Percentiles rank a stretch among this genome's conserved stretches.
Conservation (phyloP, 2,797 vertebrate genomes). For the Galago senegalensis region DNA sequence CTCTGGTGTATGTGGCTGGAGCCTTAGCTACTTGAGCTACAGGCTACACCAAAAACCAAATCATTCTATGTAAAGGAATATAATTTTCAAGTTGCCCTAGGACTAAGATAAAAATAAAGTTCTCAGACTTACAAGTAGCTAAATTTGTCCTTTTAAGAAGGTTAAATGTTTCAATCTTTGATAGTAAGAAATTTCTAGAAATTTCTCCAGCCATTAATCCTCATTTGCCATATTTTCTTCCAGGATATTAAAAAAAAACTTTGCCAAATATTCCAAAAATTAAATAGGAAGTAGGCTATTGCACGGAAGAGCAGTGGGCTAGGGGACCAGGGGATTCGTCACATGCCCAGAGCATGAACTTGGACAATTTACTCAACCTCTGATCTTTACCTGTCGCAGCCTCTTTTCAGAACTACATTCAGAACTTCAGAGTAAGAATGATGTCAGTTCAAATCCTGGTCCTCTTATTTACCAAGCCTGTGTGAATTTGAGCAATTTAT, state of each 20-base stretch:
- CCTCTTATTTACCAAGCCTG: not conserved
- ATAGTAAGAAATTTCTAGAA: conserved; percentile 30
- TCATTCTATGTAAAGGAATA: conserved; percentile 56
- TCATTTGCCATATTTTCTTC: conserved; percentile 41
- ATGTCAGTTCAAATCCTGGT: not conserved
- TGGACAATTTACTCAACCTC: not conserved
- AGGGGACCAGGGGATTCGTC: not conserved
- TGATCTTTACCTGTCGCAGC: not conserved
- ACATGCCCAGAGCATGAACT: not conserved
- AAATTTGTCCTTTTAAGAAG: conserved; percentile 3
- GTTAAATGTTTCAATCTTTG: conserved; percentile 49
- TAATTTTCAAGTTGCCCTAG: conserved; percentile 57
- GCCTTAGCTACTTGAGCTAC: too few species aligned
- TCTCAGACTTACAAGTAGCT: conserved; percentile 41
- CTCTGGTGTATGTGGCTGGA: too few species aligned
- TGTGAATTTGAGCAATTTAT: not conserved
- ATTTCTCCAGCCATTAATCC: conserved; percentile 20
- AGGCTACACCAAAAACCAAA: conserved; percentile 16
- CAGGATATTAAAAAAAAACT: not conserved
- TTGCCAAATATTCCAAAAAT: conserved; percentile 26
- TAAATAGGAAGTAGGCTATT: not conserved
- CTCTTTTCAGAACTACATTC: not conserved
- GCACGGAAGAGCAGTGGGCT: not conserved
- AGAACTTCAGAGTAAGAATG: not conserved
- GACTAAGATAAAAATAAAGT: conserved; percentile 35